phyloP scores from a whole-genome alignment of 2,113 vertebrate genomes.

The Craseonycteris thonglongyai region DNA sequence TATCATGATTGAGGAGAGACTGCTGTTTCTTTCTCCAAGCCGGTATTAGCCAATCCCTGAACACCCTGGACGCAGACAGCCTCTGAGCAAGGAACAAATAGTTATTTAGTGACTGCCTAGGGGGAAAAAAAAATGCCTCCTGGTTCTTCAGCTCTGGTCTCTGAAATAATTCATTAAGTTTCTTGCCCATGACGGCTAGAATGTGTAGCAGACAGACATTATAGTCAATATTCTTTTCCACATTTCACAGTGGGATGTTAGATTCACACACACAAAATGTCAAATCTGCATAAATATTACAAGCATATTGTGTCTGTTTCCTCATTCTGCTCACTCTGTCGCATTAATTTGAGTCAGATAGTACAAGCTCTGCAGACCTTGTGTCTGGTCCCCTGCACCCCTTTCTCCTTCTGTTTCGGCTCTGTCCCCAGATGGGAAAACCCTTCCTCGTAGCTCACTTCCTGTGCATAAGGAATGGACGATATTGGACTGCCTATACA shows the following conservation, averaged over 20 bases:
- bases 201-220: background rate
- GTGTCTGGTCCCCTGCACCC: background rate
- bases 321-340: conserved; percentile 42
- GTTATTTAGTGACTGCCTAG: background rate
- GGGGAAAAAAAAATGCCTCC: too few species aligned
- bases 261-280: background rate
- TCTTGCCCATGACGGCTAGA: background rate
- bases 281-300: conserved; percentile 48
- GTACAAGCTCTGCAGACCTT: background rate
- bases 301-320: conserved; percentile 36
- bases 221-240: background rate
- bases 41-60: conserved; percentile 27
- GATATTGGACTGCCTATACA: background rate
- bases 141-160: background rate
- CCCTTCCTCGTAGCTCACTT: background rate
- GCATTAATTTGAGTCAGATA: conserved; percentile 42
- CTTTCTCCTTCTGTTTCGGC: background rate
- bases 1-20: conserved; percentile 18
- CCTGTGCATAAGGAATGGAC: background rate
- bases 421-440: background rate
- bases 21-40: conserved; percentile 16
- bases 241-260: background rate
- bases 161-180: background rate
- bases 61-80: background rate
- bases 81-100: background rate